These are phyloP conservation scores for Ginglymostoma cirratum DNA, from an alignment of 2,113 vertebrate genomes.

Conservation along the genomic window DNA sequence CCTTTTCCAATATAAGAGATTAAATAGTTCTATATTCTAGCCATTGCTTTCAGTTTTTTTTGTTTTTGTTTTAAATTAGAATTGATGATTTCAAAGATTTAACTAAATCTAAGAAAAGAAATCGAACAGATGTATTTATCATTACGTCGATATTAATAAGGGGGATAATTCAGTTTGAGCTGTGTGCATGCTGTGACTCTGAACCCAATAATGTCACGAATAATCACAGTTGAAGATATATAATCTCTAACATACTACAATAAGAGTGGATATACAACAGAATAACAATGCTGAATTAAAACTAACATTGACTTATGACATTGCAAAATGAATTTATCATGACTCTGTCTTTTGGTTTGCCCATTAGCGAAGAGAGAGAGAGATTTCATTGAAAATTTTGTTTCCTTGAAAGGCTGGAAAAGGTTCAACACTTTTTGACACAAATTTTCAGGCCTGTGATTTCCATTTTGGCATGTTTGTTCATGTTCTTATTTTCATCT, in stretches of 20 bases:
- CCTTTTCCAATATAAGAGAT: background rate
- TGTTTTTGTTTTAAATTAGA: background rate
- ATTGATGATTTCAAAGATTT: background rate
- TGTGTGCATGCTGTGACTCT: background rate
- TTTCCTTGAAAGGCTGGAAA: background rate
- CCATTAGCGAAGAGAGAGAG: background rate
- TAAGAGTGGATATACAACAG: background rate
- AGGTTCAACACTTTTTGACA: background rate
- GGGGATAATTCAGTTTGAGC: background rate
- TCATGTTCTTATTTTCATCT: conserved; percentile 1
- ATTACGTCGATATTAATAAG: background rate
- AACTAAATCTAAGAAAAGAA: background rate
- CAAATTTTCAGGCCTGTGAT: background rate
- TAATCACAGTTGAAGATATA: background rate
- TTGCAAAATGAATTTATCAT: background rate
- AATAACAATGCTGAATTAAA: background rate
- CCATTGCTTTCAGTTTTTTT: background rate
- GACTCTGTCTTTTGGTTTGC: background rate
- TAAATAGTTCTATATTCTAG: background rate
- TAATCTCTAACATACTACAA: background rate
- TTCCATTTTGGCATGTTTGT: background rate
- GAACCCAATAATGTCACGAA: background rate
- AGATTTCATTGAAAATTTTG: background rate
- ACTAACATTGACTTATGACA: background rate
- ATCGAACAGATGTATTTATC: background rate